Evolutionary conservation across 2,888 invertebrate genomes (phyloP).

Genomic region (Hydrotaea diabolus): DNA sequence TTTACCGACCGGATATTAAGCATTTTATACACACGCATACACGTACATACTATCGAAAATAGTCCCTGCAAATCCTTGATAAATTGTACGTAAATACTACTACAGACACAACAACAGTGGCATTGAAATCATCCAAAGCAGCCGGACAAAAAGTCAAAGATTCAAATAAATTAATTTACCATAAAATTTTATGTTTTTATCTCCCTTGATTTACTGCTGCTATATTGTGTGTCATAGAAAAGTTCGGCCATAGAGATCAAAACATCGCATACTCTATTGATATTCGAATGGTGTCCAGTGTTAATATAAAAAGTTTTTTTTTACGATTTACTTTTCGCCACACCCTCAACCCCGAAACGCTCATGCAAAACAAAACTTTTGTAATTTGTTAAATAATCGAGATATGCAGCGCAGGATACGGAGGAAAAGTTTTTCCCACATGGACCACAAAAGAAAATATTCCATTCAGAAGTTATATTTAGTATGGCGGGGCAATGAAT

Average conservation of each 20-base stretch:
- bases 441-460: not conserved
- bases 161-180: slow-evolving; percentile 32
- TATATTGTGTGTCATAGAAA: not conserved
- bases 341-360: not conserved
- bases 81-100: too few relatives aligned
- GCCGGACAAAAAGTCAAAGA: slow-evolving; percentile 8
- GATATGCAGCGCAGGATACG: not conserved
- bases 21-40: too few relatives aligned
- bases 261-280: not conserved
- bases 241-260: not conserved
- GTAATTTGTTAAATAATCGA: not conserved
- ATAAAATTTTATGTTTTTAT: slow-evolving; percentile 1
- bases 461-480: not conserved
- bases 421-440: not conserved
- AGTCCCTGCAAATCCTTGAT: not conserved
- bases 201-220: not conserved
- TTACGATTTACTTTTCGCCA: not conserved
- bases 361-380: not conserved
- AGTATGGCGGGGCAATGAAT: not conserved
- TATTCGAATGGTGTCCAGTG: not conserved
- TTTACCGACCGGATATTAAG: too few relatives aligned
- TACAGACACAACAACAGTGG: not conserved
- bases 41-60: too few relatives aligned
- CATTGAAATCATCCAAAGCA: not conserved
- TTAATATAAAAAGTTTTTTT: not conserved